A percentile compares a stretch with the other conserved stretches of the same genome.
Conservation (phyloP, 2,888 invertebrate species). For the Drosophila birchii region DNA sequence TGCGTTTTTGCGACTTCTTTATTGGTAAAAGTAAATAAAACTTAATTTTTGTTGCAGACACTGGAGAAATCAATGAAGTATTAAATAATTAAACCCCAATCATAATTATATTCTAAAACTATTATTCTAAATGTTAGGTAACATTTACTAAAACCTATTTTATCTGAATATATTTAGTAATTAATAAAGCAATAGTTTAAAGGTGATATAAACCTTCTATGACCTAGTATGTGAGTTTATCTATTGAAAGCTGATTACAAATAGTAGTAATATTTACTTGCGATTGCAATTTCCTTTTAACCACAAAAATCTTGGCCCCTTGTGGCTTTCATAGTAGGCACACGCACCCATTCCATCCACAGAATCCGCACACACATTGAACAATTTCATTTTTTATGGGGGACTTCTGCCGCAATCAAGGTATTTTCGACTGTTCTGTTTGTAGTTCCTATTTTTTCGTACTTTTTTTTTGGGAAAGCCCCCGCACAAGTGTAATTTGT, state of each 20-base stretch:
- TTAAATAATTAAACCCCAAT: neutral
- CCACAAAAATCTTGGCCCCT: neutral
- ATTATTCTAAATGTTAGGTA: too few species aligned
- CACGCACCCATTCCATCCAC: neutral
- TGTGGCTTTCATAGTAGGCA: neutral
- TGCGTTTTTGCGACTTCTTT: neutral
- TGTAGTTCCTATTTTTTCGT: conserved; percentile 38
- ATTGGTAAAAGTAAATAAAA: too few species aligned
- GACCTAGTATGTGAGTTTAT: neutral
- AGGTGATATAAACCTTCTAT: neutral
- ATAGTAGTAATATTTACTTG: conserved; percentile 5
- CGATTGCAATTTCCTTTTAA: conserved; percentile 5
- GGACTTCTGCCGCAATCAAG: conserved; percentile 60
- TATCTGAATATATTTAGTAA: neutral
- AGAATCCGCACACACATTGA: conserved; percentile 21
- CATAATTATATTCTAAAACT: neutral
- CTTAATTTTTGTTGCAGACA: neutral
- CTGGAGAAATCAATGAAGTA: neutral
- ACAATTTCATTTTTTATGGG: conserved; percentile 29
- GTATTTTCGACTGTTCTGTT: conserved; percentile 50
- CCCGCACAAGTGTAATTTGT: conserved; percentile 66
- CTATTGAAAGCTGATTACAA: conserved; percentile 3
- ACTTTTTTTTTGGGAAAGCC: conserved; percentile 9
- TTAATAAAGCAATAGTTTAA: neutral
- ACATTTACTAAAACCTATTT: neutral